A percentile compares a stretch with the other conserved stretches of the same genome.
Conservation (phyloP, 1,140 invertebrate species). For the Ladona fulva region DNA sequence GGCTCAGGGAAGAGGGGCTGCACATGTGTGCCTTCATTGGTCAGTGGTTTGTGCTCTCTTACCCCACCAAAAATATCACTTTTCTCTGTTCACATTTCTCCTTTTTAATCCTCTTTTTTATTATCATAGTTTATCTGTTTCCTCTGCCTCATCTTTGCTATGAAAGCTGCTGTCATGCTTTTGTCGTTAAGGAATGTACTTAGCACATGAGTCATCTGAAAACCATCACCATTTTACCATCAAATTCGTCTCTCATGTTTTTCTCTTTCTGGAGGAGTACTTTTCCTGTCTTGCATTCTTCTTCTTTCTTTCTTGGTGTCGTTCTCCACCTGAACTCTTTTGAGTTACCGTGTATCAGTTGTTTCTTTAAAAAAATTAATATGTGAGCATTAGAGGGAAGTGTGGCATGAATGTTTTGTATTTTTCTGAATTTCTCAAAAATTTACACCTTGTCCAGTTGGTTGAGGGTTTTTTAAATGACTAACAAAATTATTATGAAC, state of each 20-base stretch:
- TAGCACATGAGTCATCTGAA: not conserved
- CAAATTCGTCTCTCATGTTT: constrained; percentile 1
- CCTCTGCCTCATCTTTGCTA: not conserved
- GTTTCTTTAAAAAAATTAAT: too few relatives aligned
- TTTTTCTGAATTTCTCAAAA: not conserved
- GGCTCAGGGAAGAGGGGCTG: constrained; percentile 24
- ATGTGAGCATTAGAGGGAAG: not conserved
- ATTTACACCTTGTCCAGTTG: not conserved
- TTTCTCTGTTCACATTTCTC: not conserved
- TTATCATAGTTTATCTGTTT: constrained; percentile 4
- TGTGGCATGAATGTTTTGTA: not conserved
- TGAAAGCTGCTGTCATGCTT: constrained; percentile 1
- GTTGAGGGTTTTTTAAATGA: not conserved
- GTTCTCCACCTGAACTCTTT: too few relatives aligned
- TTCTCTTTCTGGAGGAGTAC: not conserved
- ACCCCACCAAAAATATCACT: not conserved
- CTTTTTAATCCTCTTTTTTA: not conserved
- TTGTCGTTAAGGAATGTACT: not conserved
- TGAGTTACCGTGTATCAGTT: too few relatives aligned
- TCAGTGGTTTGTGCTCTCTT: constrained; percentile 30
- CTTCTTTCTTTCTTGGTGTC: not conserved
- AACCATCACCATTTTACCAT: constrained; percentile 4
- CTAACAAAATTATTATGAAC: not conserved
- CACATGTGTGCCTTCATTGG: constrained; percentile 22
- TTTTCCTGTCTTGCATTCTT: not conserved